phyloP scores from a whole-genome alignment of 2,888 invertebrate species.

The Cylindroiulus punctatus region DNA sequence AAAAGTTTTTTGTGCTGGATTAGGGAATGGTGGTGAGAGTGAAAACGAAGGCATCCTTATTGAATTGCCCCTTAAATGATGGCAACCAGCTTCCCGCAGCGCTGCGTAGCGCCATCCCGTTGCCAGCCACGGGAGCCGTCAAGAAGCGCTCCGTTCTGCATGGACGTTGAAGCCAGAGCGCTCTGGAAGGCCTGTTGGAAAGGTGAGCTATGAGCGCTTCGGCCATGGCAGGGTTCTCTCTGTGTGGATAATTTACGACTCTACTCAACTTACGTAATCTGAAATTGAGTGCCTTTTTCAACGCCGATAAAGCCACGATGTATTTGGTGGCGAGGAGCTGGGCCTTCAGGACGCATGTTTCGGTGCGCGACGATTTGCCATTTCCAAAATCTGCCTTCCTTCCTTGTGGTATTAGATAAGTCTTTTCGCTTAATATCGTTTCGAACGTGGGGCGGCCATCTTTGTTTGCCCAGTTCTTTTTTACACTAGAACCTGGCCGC shows the following conservation, averaged over 20 bases:
- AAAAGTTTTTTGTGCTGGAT: neutral
- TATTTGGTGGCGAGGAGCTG: conserved; percentile 34
- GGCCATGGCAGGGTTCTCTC: conserved; percentile 11
- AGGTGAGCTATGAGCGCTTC: neutral
- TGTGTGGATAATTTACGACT: conserved; percentile 23
- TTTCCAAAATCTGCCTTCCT: neutral
- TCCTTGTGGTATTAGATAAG: conserved; percentile 8
- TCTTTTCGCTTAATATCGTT: neutral
- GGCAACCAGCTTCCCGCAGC: neutral
- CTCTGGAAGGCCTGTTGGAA: conserved; percentile 26
- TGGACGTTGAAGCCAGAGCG: neutral
- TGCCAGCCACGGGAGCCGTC: neutral
- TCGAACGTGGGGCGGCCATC: neutral
- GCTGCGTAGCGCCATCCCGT: neutral
- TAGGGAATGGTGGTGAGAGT: neutral
- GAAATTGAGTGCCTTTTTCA: conserved; percentile 30
- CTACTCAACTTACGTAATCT: conserved; percentile 27
- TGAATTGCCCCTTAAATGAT: neutral
- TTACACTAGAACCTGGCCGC: neutral
- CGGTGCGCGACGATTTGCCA: neutral
- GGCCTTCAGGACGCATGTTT: neutral
- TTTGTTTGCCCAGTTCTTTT: conserved; percentile 8
- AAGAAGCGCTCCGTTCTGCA: neutral
- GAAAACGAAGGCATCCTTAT: neutral
- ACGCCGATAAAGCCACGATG: conserved; percentile 35